Conservation (phyloP, 1,140 invertebrate species). For the Hirudo medicinalis region DNA sequence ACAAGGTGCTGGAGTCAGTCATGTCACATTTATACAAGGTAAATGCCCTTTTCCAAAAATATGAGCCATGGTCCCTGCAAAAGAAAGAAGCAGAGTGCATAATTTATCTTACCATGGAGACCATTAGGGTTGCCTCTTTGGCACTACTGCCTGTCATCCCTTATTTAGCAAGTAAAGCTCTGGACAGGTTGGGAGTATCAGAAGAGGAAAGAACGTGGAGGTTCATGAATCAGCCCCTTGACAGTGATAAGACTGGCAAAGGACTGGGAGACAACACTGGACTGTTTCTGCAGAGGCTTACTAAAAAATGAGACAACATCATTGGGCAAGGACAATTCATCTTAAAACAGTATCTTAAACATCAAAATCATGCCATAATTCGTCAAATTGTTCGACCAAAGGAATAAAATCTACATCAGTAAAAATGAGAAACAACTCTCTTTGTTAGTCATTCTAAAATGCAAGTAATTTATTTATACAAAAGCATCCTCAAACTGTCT, state of each 20-base stretch:
- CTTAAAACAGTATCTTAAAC: too few species aligned
- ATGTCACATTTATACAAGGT: constrained; percentile 58
- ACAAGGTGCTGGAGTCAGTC: constrained; percentile 64
- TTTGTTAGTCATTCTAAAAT: too few species aligned
- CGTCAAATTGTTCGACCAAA: too few species aligned
- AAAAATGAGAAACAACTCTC: too few species aligned
- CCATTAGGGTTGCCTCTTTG: constrained; percentile 59
- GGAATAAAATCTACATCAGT: too few species aligned
- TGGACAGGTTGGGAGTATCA: constrained; percentile 43
- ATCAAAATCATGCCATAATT: too few species aligned
- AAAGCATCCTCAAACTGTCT: too few species aligned
- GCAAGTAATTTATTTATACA: too few species aligned
- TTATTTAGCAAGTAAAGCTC: constrained; percentile 46
- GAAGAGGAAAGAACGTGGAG: constrained; percentile 24
- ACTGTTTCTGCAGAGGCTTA: background rate
- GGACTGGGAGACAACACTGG: constrained; percentile 1
- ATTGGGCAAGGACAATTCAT: too few species aligned
- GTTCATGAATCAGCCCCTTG: background rate
- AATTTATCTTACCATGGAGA: constrained; percentile 50
- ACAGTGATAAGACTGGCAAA: background rate
- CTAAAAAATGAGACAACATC: too few species aligned
- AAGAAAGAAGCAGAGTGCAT: background rate
- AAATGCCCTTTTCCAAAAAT: constrained; percentile 71
- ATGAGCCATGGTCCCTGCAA: constrained; percentile 70
- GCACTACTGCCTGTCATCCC: constrained; percentile 74